Conservation (phyloP, 2,797 vertebrate genomes). For the Furcifer pardalis region DNA sequence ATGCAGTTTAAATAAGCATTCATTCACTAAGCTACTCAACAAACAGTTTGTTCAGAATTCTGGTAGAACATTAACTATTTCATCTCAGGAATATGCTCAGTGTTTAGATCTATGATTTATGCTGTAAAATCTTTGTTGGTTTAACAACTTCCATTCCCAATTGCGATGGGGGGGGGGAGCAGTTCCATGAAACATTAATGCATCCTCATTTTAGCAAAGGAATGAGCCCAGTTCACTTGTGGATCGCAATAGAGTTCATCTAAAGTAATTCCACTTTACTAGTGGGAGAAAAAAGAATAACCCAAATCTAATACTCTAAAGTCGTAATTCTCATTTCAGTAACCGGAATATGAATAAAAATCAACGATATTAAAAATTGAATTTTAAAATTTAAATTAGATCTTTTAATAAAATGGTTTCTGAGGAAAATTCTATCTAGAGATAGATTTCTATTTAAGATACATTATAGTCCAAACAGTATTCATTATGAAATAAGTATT, state of each 20-base stretch:
- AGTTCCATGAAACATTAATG: background rate
- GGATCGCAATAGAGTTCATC: background rate
- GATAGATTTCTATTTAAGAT: too few species aligned
- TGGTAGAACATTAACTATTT: background rate
- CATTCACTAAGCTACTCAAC: background rate
- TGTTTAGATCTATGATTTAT: background rate
- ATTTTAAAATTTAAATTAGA: too few species aligned
- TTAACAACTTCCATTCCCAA: background rate
- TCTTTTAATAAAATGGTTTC: too few species aligned
- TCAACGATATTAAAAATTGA: too few species aligned
- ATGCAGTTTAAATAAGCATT: background rate
- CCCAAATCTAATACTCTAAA: background rate
- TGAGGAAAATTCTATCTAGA: too few species aligned
- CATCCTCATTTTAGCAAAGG: background rate
- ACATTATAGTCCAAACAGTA: too few species aligned
- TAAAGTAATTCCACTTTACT: background rate
- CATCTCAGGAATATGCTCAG: background rate
- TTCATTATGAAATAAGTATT: too few species aligned
- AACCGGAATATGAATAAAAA: too few species aligned
- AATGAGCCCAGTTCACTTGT: constrained; percentile 2
- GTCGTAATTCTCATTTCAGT: background rate
- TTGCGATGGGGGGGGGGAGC: background rate
- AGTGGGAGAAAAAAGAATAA: background rate
- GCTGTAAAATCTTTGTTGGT: background rate
- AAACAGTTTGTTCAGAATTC: constrained; percentile 6